Conservation (phyloP, 2,113 vertebrate species). For the Hippocampus guttulatus region DNA sequence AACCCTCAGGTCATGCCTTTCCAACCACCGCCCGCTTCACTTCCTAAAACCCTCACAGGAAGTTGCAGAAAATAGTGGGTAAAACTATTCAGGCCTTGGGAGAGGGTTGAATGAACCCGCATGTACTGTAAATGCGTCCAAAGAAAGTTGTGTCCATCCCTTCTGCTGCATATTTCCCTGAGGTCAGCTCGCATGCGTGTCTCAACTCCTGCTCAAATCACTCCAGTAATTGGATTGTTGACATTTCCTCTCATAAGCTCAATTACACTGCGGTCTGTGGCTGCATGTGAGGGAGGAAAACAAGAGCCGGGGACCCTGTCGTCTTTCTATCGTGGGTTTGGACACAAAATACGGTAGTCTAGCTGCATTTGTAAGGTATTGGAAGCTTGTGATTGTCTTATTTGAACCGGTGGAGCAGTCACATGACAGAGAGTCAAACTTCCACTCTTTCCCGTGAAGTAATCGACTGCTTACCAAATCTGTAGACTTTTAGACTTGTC, state of each 20-base stretch:
- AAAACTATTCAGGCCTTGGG: slow-evolving; percentile 5
- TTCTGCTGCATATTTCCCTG: slow-evolving; percentile 46
- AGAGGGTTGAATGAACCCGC: slow-evolving; percentile 15
- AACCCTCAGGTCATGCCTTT: slow-evolving; percentile 14
- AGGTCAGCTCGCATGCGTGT: slow-evolving; percentile 57
- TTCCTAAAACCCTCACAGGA: slow-evolving; percentile 1
- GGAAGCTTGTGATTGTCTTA: slow-evolving; percentile 52
- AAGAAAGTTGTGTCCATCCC: slow-evolving; percentile 3
- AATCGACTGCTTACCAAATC: slow-evolving; percentile 54
- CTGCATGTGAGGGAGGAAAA: slow-evolving; percentile 34
- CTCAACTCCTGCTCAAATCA: slow-evolving; percentile 51
- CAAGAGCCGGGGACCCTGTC: slow-evolving; percentile 26
- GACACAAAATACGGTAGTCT: slow-evolving; percentile 53
- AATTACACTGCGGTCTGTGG: slow-evolving; percentile 53
- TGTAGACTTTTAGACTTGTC: slow-evolving; percentile 62
- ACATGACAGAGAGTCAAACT: slow-evolving; percentile 5
- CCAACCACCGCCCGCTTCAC: slow-evolving; percentile 29
- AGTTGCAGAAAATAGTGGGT: not conserved
- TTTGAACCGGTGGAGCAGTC: slow-evolving; percentile 42
- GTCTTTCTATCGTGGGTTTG: slow-evolving; percentile 63
- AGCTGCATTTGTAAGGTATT: slow-evolving; percentile 59
- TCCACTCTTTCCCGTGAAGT: slow-evolving; percentile 50
- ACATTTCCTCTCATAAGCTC: slow-evolving; percentile 57
- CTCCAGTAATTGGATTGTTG: slow-evolving; percentile 59
- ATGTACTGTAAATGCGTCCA: slow-evolving; percentile 14